Percentiles rank a stretch among this genome's conserved stretches.
These are phyloP conservation scores for Pogonophryne albipinna DNA, from an alignment of 2,797 vertebrate species.

Conservation along the genomic window DNA sequence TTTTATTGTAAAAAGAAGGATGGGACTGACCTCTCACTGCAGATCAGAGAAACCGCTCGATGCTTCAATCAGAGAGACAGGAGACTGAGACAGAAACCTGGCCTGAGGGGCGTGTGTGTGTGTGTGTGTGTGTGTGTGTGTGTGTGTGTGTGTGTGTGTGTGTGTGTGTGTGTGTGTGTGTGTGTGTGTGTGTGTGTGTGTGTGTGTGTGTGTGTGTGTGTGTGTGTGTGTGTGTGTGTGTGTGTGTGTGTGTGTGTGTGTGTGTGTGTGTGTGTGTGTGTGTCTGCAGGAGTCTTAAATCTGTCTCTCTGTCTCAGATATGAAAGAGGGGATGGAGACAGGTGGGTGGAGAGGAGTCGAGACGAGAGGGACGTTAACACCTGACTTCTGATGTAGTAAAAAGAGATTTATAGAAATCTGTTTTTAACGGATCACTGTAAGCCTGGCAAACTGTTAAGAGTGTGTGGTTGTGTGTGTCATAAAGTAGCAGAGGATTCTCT, in stretches of 20 bases:
- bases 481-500: conserved; percentile 8
- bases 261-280: conserved; percentile 5
- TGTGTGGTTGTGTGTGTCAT: background rate
- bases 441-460: background rate
- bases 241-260: too few relatives aligned
- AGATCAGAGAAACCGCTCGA: conserved; percentile 37
- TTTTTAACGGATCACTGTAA: conserved; percentile 58
- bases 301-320: conserved; percentile 23
- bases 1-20: background rate
- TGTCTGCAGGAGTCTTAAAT: conserved; percentile 34
- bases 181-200: too few relatives aligned
- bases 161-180: background rate
- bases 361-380: conserved; percentile 7
- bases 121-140: too few relatives aligned
- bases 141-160: conserved; percentile 5
- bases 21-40: conserved; percentile 3
- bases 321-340: conserved; percentile 23
- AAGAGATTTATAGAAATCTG: conserved; percentile 42
- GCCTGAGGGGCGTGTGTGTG: too few relatives aligned
- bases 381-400: conserved; percentile 27
- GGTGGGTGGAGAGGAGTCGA: conserved; percentile 12
- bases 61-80: conserved; percentile 41
- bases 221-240: too few relatives aligned
- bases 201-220: conserved; percentile 11
- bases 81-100: conserved; percentile 27